phyloP scores from a whole-genome alignment of 2,888 invertebrate species.

The Prosapia bicincta region DNA sequence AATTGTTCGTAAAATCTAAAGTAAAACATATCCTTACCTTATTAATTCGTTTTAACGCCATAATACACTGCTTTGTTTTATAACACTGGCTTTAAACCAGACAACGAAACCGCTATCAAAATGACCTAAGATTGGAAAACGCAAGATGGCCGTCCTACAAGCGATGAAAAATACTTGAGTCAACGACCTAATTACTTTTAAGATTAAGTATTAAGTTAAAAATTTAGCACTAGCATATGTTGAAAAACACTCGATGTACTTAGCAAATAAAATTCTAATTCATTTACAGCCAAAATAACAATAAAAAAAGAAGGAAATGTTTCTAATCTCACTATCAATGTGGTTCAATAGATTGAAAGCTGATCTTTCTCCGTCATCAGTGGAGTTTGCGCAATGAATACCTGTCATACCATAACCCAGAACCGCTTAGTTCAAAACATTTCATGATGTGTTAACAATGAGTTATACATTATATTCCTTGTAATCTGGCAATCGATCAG shows the following conservation, averaged over 20 bases:
- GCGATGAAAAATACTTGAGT: conserved; percentile 28
- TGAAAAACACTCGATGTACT: background rate
- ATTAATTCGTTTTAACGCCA: conserved; percentile 97
- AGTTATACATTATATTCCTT: too few species aligned
- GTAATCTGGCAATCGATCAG: too few species aligned
- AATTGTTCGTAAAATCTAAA: background rate
- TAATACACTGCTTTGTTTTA: conserved; percentile 47
- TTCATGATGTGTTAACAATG: too few species aligned
- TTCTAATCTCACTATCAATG: background rate
- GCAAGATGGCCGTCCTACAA: conserved; percentile 64
- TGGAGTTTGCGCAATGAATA: background rate
- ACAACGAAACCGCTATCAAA: conserved; percentile 80
- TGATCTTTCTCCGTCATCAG: conserved; percentile 2
- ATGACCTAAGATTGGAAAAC: conserved; percentile 81
- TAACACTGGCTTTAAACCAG: conserved; percentile 67
- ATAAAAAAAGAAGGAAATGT: background rate
- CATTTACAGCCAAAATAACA: background rate
- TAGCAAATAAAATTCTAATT: background rate
- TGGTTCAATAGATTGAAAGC: conserved; percentile 2
- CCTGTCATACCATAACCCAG: background rate
- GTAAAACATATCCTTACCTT: conserved; percentile 68
- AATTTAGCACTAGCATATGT: background rate
- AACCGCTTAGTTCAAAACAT: background rate
- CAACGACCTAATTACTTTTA: conserved; percentile 22
- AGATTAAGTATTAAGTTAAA: background rate